These are phyloP conservation scores for Anhinga anhinga DNA, from an alignment of 2,113 vertebrate species.

Conservation along the genomic window DNA sequence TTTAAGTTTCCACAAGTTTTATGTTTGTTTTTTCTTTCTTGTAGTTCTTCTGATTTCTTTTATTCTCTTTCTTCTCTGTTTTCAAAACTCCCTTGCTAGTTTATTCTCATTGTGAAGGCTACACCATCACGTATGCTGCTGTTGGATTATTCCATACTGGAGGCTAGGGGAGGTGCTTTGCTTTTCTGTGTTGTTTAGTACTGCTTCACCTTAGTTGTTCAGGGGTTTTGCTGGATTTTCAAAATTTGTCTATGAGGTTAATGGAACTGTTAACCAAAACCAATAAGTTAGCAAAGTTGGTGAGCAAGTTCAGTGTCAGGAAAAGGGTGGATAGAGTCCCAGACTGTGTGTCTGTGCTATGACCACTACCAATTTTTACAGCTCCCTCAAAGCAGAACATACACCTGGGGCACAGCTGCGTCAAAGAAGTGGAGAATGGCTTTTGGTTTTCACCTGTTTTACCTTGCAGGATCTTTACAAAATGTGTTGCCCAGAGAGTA, in stretches of 20 bases:
- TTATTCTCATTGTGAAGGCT: not conserved
- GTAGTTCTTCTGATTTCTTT: not conserved
- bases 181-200: not conserved
- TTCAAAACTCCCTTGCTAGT: not conserved
- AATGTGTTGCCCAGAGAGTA: not conserved
- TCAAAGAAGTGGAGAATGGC: not conserved
- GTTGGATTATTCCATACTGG: not conserved
- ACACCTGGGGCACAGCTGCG: not conserved
- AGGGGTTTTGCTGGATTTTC: not conserved
- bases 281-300: not conserved
- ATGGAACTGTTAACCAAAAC: not conserved
- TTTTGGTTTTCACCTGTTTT: not conserved
- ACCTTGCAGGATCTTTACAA: not conserved
- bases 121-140: not conserved
- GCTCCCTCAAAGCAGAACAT: not conserved
- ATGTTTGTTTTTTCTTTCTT: not conserved
- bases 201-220: not conserved
- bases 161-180: not conserved
- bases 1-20: not conserved
- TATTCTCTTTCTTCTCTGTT: not conserved
- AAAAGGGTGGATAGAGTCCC: not conserved
- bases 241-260: not conserved
- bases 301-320: not conserved
- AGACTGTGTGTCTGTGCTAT: not conserved
- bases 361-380: not conserved